Percentiles rank a stretch among this genome's conserved stretches.
Evolutionary conservation across 2,888 invertebrate genomes (phyloP).

Genomic region (Hesperia comma): DNA sequence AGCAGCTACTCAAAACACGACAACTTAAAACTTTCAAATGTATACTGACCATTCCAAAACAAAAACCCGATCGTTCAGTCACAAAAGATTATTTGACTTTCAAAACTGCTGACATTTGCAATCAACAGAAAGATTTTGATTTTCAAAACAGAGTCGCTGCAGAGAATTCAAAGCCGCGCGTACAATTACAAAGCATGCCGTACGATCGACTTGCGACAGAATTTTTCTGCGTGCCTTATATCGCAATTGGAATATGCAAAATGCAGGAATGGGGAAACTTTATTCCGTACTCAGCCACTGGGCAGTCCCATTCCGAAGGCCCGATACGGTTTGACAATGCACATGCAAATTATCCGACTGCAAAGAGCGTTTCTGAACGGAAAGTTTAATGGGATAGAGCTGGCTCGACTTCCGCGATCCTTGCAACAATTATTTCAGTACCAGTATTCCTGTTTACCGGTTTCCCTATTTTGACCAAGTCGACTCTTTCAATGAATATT

Average conservation of each 20-base stretch:
- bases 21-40: not conserved
- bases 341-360: constrained; percentile 78
- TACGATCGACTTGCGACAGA: constrained; percentile 42
- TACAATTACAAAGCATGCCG: constrained; percentile 40
- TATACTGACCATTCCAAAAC: not conserved
- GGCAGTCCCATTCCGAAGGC: constrained; percentile 68
- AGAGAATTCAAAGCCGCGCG: constrained; percentile 48
- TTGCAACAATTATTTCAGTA: constrained; percentile 67
- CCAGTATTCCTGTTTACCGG: constrained; percentile 54
- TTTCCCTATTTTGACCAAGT: constrained; percentile 54
- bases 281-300: constrained; percentile 66
- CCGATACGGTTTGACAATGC: constrained; percentile 81
- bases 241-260: constrained; percentile 59
- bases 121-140: constrained; percentile 49
- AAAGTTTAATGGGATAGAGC: constrained; percentile 74
- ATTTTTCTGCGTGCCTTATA: constrained; percentile 51
- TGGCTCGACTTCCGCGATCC: constrained; percentile 65
- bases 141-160: constrained; percentile 52
- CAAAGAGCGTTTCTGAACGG: constrained; percentile 68
- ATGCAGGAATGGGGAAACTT: constrained; percentile 67
- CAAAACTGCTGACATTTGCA: constrained; percentile 30
- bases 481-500: constrained; percentile 49
- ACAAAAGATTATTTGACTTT: constrained; percentile 17
- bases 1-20: not conserved
- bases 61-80: constrained; percentile 1